A percentile compares a stretch with the other conserved stretches of the same genome.
Conservation (phyloP, 2,797 vertebrate genomes). For the Diplodus sargus region DNA sequence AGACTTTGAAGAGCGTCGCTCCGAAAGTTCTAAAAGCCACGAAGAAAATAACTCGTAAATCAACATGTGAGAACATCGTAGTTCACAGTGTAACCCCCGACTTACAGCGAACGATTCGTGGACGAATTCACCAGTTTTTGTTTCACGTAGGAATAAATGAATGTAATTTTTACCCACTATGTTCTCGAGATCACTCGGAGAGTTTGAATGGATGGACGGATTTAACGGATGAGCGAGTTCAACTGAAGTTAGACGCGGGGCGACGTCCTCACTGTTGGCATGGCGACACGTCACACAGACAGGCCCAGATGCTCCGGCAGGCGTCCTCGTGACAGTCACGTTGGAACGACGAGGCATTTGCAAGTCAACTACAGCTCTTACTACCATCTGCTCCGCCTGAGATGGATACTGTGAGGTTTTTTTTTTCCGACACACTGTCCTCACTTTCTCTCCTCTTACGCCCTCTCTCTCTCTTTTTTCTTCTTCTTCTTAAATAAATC, state of each 20-base stretch:
- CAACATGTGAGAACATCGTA: conserved; percentile 3
- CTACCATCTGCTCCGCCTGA: conserved; percentile 82
- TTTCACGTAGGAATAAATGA: not conserved
- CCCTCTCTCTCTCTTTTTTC: conserved; percentile 13
- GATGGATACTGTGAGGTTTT: conserved; percentile 60
- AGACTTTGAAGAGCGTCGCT: conserved; percentile 14
- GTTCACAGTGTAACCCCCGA: not conserved
- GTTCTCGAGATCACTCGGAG: conserved; percentile 3
- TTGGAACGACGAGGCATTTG: conserved; percentile 76
- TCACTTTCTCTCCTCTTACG: conserved; percentile 38
- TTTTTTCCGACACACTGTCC: conserved; percentile 40
- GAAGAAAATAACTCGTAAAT: conserved; percentile 1
- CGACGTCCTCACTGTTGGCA: conserved; percentile 54
- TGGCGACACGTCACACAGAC: conserved; percentile 64
- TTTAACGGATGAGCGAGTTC: conserved; percentile 35
- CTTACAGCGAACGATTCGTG: not conserved
- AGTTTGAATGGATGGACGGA: conserved; percentile 10
- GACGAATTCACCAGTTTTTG: not conserved
- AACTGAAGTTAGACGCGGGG: conserved; percentile 34
- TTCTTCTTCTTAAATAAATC: conserved; percentile 51
- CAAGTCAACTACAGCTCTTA: conserved; percentile 80
- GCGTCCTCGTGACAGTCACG: conserved; percentile 73
- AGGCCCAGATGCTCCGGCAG: conserved; percentile 79
- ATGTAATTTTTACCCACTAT: not conserved
- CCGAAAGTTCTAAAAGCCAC: not conserved